Base-by-base conservation (phyloP, 1,140 invertebrate species). In the Conopomorpha cramerella region DNA sequence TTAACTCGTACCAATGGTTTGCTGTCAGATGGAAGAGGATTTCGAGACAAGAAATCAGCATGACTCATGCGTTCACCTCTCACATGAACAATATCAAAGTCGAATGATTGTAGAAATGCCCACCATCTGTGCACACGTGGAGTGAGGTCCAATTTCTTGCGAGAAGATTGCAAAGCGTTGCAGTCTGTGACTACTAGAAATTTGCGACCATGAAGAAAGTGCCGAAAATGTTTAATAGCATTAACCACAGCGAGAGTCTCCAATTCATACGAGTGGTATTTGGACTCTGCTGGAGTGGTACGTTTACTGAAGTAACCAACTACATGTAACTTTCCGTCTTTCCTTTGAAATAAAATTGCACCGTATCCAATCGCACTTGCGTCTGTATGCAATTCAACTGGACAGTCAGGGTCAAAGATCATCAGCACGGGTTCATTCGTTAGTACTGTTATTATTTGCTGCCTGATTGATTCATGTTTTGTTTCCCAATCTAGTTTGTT, bases 371-470 rank as follows among this genome's bases (percentile, higher is more conserved):
- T 11, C 3, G 28, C 4, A 13, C 28, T 29, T 2, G 19, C 19
- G 10, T 23, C 19, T 3, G 28, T 7, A 15, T 30, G n/a, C 7
- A 30, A 23, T 19, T 15, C 8, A 41, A 39, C 27, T 51, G 37
- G 1, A 49, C 14, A 26, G 54, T 63, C 2, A 59, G 34, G 0
- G 54, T 51, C 37, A 65, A 55, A 0, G 49, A 56, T 30, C 62
- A 55, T 11, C 27, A 32, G 51, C 57, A 57, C 10, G 4, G 19
- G 19, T 23, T 23, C 19, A 23, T 10, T 4, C 19, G 19, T 23
- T 4, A 23, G 19, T 23, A 23, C 4, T 23, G 19, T 6, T 23
- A 23, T 23, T 6, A 23, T 23, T 23, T 23, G 4, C 19, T 23
- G 19, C 19, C 19, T 23, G 10, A 23, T 23, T 4, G 4, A 4